Base-by-base conservation (phyloP, 2,888 invertebrate species). In the Maniola hyperantus region DNA sequence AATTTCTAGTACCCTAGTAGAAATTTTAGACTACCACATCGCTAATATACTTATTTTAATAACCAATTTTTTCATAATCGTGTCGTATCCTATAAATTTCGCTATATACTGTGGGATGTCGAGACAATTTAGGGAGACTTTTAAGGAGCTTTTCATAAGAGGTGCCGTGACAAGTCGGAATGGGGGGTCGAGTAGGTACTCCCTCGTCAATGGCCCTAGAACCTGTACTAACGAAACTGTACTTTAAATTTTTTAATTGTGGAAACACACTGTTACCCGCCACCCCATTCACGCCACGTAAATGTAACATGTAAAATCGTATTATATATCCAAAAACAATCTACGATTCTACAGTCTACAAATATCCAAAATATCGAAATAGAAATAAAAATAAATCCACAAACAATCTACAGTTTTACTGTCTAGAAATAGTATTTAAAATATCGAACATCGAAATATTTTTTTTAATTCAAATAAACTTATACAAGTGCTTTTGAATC, bases 91-190 rank as follows among this genome's bases (percentile, higher is more conserved):
- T 11, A 96, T 98, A 67, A 98, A 98, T 85, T 98, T 99, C 80
- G 98, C 97, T 69, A 98, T 98, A 73, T 99, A 99, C 81, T 98
- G 98, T 83, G 98, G 98, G 33, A 99, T 99, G 99, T 97, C 97
- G 42, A 93, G 97, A 42, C 97, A 97, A 83, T 99, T 99, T 85
- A 93, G 99, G 61, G 97, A 98, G 83, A 98, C 98, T 0, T 99
- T 99, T 84, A 97, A 97, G 79, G 96, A 96, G 78, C 83, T 95
- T 7, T 98, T 98, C 80, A 94, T 97, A 53, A 85, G 94, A 55
- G 94, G 94, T 0, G 93, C 93, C 1, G 92, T 93, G 0, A 93
- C 94, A 5, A 94, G 94, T 74, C 93, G 94, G 75, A 95, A 95
- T 73, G 95, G 94, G 2, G 94, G 95, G 0, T 96, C 96, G 0